phyloP scores from a whole-genome alignment of 1,140 invertebrate species.

The Plodia interpunctella region DNA sequence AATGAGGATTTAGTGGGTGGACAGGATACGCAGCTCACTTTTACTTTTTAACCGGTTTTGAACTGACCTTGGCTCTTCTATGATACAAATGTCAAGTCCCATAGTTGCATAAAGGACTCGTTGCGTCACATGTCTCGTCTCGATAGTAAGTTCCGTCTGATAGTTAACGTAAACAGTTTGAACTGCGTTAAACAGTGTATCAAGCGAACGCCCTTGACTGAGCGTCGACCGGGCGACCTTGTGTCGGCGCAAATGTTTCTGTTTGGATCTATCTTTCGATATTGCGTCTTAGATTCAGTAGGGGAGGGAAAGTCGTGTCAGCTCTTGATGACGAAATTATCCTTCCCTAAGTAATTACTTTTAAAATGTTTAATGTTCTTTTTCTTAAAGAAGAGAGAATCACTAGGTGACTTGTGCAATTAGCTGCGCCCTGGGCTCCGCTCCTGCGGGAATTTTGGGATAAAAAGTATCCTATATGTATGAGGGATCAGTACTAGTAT shows the following conservation, averaged over 20 bases:
- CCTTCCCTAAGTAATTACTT: no score
- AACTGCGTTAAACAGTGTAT: constrained; percentile 43
- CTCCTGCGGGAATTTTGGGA: no score
- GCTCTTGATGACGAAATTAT: background rate
- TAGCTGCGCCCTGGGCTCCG: no score
- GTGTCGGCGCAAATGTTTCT: constrained; percentile 59
- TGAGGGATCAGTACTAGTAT: no score
- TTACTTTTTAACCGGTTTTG: constrained; percentile 69
- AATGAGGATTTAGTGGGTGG: constrained; percentile 74
- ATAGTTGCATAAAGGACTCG: constrained; percentile 12
- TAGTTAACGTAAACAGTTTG: constrained; percentile 36
- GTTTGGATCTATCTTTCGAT: constrained; percentile 57
- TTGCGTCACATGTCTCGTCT: constrained; percentile 20
- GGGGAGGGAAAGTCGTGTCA: background rate
- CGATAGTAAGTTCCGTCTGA: constrained; percentile 26
- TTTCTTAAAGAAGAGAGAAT: no score
- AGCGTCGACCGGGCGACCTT: constrained; percentile 66
- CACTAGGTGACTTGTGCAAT: no score
- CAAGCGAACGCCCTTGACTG: constrained; percentile 72
- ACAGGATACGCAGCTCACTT: constrained; percentile 55
- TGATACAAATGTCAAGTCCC: constrained; percentile 21
- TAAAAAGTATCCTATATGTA: no score
- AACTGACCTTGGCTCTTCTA: constrained; percentile 46
- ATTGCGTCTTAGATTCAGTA: constrained; percentile 13
- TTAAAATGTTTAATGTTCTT: no score